Base-by-base conservation (phyloP, 2,888 invertebrate genomes). In the Dryadula phaetusa region DNA sequence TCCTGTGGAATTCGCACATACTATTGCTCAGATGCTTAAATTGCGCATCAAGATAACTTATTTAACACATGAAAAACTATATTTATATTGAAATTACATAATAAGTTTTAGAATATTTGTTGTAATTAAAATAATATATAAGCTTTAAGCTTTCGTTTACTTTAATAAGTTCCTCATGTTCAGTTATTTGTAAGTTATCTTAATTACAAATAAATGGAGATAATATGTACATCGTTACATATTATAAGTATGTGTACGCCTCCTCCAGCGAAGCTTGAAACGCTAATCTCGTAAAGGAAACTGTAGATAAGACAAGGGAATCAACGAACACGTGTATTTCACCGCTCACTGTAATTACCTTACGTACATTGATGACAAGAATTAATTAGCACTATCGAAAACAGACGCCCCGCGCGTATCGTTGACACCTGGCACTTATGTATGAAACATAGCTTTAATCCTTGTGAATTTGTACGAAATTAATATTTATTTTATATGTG, bases 311-410 rank as follows among this genome's bases (percentile, higher is more conserved):
- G 67, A 72, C 71, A 70, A 70, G 72, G 66, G 70, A 69, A 71
- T 72, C 72, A 72, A 62, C 72, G 72, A 73, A 73, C 83, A 83
- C 79, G 79, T 79, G 82, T 83, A 82, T 76, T 76, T 76, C 74
- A 83, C 80, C 84, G 76, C 80, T 75, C 70, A 67, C 78, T 75
- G 80, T 85, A 86, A 88, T 87, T 87, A 86, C 79, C 79, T 79
- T 75, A 77, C 76, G 82, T 84, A 81, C 77, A 78, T 70, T 78
- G 80, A 81, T 83, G 79, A 83, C 82, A 79, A 79, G 81, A 82
- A 86, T 84, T 86, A 85, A 87, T 87, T 84, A 84, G 83, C 81
- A 78, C 79, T 80, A 86, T 86, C 80, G 80, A 82, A 84, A 83
- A 81, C 84, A 83, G 81, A 75, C 76, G 72, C 68, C 69, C 46